Conservation (phyloP, 2,888 invertebrate genomes). For the Drosophila dives region DNA sequence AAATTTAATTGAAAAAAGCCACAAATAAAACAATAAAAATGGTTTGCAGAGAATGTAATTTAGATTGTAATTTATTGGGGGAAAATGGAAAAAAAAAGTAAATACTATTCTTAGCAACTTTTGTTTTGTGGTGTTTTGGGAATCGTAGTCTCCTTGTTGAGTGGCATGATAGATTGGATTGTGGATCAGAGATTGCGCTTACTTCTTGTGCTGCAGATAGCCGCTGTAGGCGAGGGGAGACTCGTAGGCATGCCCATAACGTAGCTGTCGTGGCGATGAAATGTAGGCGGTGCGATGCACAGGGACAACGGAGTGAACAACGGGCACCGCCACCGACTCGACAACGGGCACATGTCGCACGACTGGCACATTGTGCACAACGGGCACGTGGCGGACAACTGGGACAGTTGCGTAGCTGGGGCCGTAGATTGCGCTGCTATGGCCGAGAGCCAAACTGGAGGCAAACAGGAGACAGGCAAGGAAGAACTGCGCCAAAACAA, state of each 20-base stretch:
- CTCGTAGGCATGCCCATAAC: constrained; percentile 60
- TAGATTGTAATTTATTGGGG: constrained; percentile 24
- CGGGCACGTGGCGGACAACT: constrained; percentile 46
- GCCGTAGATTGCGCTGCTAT: constrained; percentile 66
- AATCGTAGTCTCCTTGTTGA: neutral
- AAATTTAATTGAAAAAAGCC: neutral
- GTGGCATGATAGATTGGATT: neutral
- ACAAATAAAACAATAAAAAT: neutral
- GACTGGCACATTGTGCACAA: constrained; percentile 44
- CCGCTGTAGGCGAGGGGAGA: constrained; percentile 67
- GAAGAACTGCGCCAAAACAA: constrained; percentile 56
- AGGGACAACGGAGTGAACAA: constrained; percentile 49
- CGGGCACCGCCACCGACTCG: constrained; percentile 48
- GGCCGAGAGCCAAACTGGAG: constrained; percentile 65
- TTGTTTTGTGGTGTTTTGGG: neutral
- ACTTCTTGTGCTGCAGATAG: constrained; percentile 59
- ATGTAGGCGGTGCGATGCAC: constrained; percentile 47
- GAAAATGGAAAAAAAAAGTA: constrained; percentile 25
- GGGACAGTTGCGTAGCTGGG: constrained; percentile 47
- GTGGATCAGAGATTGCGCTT: constrained; percentile 8
- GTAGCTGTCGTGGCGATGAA: constrained; percentile 37
- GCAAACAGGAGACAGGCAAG: constrained; percentile 61
- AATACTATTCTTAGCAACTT: constrained; percentile 10
- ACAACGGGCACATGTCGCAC: constrained; percentile 51
- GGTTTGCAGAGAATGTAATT: constrained; percentile 17